These are phyloP conservation scores for Zeus faber DNA, from an alignment of 2,113 vertebrate species.

Conservation along the genomic window DNA sequence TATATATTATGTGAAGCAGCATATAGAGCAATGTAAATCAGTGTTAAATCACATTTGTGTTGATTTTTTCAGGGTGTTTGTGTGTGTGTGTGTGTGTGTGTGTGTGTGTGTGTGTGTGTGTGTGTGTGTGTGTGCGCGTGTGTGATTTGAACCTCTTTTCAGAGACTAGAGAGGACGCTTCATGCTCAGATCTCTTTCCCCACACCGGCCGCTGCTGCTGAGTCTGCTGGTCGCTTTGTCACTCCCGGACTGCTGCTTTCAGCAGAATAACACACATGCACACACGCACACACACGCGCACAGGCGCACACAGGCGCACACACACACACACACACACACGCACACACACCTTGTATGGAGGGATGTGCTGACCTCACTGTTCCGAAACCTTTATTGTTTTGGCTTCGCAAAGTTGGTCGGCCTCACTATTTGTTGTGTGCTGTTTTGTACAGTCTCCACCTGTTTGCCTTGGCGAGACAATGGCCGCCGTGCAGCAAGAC, in stretches of 20 bases:
- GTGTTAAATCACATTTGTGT: too few relatives aligned
- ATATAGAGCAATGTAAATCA: too few relatives aligned
- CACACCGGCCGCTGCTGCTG: slow-evolving; percentile 59
- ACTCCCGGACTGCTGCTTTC: slow-evolving; percentile 52
- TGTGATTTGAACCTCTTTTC: too few relatives aligned
- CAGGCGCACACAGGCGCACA: slow-evolving; percentile 1
- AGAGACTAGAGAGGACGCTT: too few relatives aligned
- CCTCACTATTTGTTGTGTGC: not conserved
- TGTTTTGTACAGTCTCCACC: not conserved
- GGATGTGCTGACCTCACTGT: slow-evolving; percentile 62
- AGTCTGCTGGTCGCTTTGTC: slow-evolving; percentile 74
- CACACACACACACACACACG: not conserved
- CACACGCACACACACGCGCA: slow-evolving; percentile 18
- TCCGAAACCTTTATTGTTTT: slow-evolving; percentile 63
- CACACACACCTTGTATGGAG: slow-evolving; percentile 43
- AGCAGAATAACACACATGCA: slow-evolving; percentile 40
- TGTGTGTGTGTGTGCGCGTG: too few relatives aligned
- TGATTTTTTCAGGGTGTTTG: too few relatives aligned
- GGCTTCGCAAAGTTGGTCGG: not conserved
- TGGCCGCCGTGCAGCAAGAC: too few relatives aligned
- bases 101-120: too few relatives aligned
- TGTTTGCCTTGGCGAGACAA: too few relatives aligned
- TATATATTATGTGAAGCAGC: too few relatives aligned
- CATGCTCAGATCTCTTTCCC: too few relatives aligned
- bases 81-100: too few relatives aligned